These are phyloP conservation scores for Ephydatia muelleri DNA, from an alignment of 37 sponge, comb jelly and placozoan genomes.

Conservation along the genomic window DNA sequence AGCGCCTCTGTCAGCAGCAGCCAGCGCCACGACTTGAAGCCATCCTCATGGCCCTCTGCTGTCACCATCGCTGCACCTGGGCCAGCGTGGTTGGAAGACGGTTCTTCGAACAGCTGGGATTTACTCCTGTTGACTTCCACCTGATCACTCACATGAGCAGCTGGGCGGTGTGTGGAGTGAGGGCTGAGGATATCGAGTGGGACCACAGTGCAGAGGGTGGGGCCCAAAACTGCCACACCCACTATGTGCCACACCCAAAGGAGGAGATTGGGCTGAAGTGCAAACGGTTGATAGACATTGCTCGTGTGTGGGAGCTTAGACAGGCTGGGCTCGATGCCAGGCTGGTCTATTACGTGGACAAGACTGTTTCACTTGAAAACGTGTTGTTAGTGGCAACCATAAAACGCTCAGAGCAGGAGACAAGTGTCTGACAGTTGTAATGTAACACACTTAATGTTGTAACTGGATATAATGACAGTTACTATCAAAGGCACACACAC, in stretches of 20 bases:
- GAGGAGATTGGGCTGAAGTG: slow-evolving; percentile 82
- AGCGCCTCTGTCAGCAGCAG: too few relatives aligned
- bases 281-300: slow-evolving; percentile 79
- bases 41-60: slow-evolving; percentile 83
- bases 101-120: slow-evolving; percentile 57
- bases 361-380: slow-evolving; percentile 80
- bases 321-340: slow-evolving; percentile 51
- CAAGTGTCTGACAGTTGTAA: background rate
- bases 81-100: slow-evolving; percentile 55
- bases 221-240: background rate
- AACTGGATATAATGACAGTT: background rate
- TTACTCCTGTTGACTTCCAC: slow-evolving; percentile 71
- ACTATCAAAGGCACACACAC: background rate
- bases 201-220: background rate
- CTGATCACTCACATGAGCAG: slow-evolving; percentile 79
- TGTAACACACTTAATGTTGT: background rate
- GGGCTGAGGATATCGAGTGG: slow-evolving; percentile 4
- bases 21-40: slow-evolving; percentile 34
- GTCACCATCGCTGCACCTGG: slow-evolving; percentile 92
- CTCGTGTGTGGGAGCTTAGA: slow-evolving; percentile 60
- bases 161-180: slow-evolving; percentile 88
- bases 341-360: slow-evolving; percentile 69
- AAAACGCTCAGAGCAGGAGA: background rate
- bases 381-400: slow-evolving; percentile 59
- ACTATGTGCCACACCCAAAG: slow-evolving; percentile 55